Evolutionary conservation across 2,113 vertebrate species (phyloP), one percentile per base, ranked within the genome.

Genomic region (Paedocypris sp.): DNA sequence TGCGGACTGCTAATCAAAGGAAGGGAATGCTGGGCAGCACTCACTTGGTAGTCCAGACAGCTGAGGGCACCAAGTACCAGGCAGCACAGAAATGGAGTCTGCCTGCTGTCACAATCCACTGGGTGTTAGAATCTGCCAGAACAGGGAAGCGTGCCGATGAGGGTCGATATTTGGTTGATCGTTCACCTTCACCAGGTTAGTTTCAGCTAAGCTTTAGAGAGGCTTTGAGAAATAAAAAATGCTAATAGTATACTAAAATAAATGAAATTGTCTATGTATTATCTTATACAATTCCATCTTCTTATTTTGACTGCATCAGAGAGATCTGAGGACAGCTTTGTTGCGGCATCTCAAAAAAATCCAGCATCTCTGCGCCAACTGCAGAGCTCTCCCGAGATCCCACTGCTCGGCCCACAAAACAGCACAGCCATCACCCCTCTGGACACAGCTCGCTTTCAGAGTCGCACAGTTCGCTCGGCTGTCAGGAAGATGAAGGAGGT

Each of bases 21-120:
- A 99, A 96, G 69, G 87, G 86, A 33, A 92, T 98, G 92, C 26
- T 92, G 76, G 92, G 91, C 69, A 97, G 91, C 70, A 93, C 90
- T 35, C 95, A 99, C 41, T 83, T 99, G 33, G 83, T 99, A 45
- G 64, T 89, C 49, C 90, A 88, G 65, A 87, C 86, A 15, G 88
- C 92, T 0, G 80, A 80, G 0, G 95, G 95, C 64, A 94, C 91
- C 22, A 99, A 99, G 76, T 99, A 93, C 33, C 88, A 95, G 71
- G 95, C 93, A 35, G 88, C 95, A 0, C 90, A 92, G 78, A 97
- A 93, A 68, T 97, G 94, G 93, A 81, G 85, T 50, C 81, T 98
- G 29, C 95, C 94, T 0, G 92, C 94, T 0, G 86, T 99, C 38
- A 89, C 82, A 10, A 73, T 86, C 73, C 72, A 69, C 53, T 99